Base-by-base conservation (phyloP, 2,797 vertebrate species). In the Vireo griseus region DNA sequence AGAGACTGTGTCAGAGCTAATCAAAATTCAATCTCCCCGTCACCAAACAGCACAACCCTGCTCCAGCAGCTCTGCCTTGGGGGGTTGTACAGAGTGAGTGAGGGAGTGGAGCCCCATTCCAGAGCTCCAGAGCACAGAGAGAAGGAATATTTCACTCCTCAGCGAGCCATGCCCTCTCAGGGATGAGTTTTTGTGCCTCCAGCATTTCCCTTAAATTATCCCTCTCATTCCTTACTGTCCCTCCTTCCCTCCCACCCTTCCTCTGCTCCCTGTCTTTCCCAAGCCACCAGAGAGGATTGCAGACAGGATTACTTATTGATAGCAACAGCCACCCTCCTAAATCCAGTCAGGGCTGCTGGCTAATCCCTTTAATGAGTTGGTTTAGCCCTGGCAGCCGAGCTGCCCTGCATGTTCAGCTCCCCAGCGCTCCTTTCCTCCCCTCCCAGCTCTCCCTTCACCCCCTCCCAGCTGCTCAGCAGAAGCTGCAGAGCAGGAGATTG, bases 1-100 rank as follows among this genome's bases (percentile, higher is more conserved):
- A 97, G 96, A n/a, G 58, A 96, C 86, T 88, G 88, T 84, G 58
- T 96, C 96, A 90, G 89, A 97, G 95, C 95, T 97, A 94, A 97
- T 98, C 95, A 97, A 94, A 96, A 96, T 93, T 97, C 95, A 96
- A 91, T 91, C 92, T 91, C 95, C 88, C 91, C 18, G 48, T 59
- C 65, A 52, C 65, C 24, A 62, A 78, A 40, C 47, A 89, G 58
- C 67, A 67, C 81, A 62, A n/a, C 4, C 81, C 48, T 37, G 67
- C 71, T 40, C 67, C 77, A 83, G 76, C 42, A 54, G 13, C 25
- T 21, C 77, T 35, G 10, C 55, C 55, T 6, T 0, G 63, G 50
- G 29, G 48, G 65, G 4, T 1, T 80, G 61, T 4, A 2, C 22
- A 8, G 24, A 6, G 6, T 9, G 40, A 42, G 13, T 10, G 40